Evolutionary conservation across 2,113 vertebrate genomes (phyloP).

Genomic region (Psittacula cyanocephala): DNA sequence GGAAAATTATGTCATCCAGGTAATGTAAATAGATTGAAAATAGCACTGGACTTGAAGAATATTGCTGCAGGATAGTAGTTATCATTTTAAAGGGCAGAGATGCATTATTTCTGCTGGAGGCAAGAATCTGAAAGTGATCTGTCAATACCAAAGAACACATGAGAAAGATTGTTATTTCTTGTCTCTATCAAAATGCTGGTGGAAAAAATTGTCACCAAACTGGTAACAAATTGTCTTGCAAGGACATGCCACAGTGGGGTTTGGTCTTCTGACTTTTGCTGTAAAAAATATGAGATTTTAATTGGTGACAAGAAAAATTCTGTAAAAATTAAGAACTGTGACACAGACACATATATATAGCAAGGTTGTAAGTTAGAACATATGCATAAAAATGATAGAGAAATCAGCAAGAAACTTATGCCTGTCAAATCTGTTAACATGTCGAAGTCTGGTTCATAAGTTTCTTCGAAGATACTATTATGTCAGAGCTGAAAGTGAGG

Average conservation of each 20-base stretch:
- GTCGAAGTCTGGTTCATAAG: background rate
- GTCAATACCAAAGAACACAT: background rate
- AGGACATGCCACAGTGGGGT: background rate
- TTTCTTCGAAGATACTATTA: background rate
- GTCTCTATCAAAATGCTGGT: background rate
- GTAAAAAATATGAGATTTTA: background rate
- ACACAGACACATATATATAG: background rate
- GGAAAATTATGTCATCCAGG: slow-evolving; percentile 11
- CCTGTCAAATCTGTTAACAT: background rate
- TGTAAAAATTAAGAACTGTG: background rate
- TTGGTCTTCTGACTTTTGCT: background rate
- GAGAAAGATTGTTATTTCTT: background rate
- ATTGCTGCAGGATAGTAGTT: background rate
- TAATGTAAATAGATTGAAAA: slow-evolving; percentile 27
- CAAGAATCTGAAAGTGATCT: background rate
- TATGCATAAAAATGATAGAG: background rate
- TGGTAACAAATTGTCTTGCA: background rate
- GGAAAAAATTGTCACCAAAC: background rate
- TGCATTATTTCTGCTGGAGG: background rate
- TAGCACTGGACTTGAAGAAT: background rate
- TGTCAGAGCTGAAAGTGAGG: background rate
- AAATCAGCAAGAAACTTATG: background rate
- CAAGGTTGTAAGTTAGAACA: background rate
- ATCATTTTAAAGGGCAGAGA: background rate
- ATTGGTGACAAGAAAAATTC: background rate